phyloP scores from a whole-genome alignment of 2,797 vertebrate species.

The Pelochelys cantorii region DNA sequence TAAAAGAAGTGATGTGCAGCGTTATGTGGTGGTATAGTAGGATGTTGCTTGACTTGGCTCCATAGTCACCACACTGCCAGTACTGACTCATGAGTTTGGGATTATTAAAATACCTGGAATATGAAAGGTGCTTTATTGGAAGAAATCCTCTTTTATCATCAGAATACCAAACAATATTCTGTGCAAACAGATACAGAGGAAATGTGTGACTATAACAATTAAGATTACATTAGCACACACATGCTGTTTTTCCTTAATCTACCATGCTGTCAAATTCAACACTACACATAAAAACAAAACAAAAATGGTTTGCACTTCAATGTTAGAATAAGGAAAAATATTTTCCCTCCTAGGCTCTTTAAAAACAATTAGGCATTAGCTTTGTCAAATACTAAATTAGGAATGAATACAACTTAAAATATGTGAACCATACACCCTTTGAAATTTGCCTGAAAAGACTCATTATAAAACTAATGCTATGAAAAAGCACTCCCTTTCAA shows the following conservation, averaged over 20 bases:
- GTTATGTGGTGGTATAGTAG: not conserved
- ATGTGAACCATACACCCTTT: conserved; percentile 76
- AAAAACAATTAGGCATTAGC: conserved; percentile 78
- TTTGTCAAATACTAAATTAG: conserved; percentile 76
- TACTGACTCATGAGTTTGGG: not conserved
- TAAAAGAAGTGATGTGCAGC: accelerated
- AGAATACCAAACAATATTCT: conserved; percentile 6
- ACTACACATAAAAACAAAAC: conserved; percentile 59
- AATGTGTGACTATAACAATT: not conserved
- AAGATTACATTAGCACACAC: conserved; percentile 25
- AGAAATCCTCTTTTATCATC: not conserved
- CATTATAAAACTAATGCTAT: conserved; percentile 71
- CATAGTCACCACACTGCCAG: not conserved
- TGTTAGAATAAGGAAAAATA: conserved; percentile 76
- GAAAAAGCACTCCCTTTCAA: conserved; percentile 73
- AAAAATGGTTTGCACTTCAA: conserved; percentile 66
- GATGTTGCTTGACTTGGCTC: not conserved
- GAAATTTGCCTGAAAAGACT: conserved; percentile 78
- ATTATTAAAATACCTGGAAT: not conserved
- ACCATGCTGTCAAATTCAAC: conserved; percentile 53
- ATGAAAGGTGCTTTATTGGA: not conserved
- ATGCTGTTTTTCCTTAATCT: conserved; percentile 20
- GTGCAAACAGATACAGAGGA: conserved; percentile 28
- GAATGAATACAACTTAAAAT: conserved; percentile 79
- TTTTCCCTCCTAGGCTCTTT: conserved; percentile 78